Evolutionary conservation across 1,140 invertebrate genomes (phyloP).

Genomic region (Caenorhabditis latens): DNA sequence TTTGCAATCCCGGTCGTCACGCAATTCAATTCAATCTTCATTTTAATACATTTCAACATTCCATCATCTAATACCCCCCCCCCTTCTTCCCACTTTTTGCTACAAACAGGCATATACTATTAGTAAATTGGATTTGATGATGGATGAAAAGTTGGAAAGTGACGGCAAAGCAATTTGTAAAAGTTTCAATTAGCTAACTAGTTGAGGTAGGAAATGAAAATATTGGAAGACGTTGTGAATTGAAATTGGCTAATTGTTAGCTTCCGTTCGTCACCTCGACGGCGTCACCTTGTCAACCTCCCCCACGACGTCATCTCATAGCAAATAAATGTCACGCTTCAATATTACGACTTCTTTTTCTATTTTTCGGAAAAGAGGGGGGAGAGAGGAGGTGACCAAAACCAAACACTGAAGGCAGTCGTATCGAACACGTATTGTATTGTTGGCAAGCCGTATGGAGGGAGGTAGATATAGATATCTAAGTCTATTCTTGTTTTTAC

Average conservation of each 20-base stretch:
- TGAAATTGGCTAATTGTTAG: neutral
- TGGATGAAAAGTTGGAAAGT: constrained; percentile 44
- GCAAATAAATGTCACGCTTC: neutral
- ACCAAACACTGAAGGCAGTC: neutral
- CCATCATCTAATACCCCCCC: neutral
- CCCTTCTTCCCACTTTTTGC: neutral
- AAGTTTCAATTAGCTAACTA: neutral
- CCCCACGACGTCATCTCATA: neutral
- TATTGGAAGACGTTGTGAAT: neutral
- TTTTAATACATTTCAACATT: constrained; percentile 32
- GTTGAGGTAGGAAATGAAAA: neutral
- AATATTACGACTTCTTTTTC: neutral
- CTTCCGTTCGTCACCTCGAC: neutral
- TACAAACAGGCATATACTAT: neutral
- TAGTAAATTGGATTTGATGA: constrained; percentile 49
- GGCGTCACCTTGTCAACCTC: constrained; percentile 8
- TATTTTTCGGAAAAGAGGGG: no score
- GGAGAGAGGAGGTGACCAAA: neutral
- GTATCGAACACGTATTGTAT: neutral
- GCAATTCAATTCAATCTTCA: constrained; percentile 24
- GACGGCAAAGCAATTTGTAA: constrained; percentile 30
- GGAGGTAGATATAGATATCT: neutral
- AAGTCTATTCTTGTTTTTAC: neutral
- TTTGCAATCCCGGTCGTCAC: neutral
- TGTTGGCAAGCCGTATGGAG: neutral